Conservation (phyloP, 2,113 vertebrate genomes). For the Sitta europaea region DNA sequence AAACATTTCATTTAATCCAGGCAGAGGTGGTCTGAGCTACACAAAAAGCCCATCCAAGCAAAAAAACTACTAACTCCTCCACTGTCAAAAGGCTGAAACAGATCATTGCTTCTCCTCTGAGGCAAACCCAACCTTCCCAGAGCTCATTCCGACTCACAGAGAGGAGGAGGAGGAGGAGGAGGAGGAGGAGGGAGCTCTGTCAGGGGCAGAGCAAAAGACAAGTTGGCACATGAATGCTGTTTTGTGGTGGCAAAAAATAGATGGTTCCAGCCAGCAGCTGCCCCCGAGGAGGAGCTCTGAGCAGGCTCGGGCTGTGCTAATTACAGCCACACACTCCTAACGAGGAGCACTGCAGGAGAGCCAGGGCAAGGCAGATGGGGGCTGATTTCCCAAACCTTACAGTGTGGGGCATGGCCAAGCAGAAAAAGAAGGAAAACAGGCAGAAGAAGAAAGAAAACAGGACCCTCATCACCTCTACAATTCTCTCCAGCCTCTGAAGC, state of each 20-base stretch:
- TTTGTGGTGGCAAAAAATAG: constrained; percentile 4
- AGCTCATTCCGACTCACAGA: background rate
- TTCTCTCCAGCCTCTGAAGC: background rate
- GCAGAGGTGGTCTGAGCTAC: background rate
- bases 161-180: background rate
- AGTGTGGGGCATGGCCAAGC: background rate
- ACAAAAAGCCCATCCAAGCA: background rate
- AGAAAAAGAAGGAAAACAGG: background rate
- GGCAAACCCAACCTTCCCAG: background rate
- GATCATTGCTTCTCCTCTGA: background rate
- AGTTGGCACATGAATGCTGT: background rate
- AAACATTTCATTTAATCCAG: background rate
- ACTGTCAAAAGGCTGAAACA: background rate
- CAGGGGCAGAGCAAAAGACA: background rate
- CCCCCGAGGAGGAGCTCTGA: background rate
- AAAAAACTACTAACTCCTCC: background rate
- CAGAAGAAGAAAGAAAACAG: background rate
- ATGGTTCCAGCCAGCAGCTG: constrained; percentile 1
- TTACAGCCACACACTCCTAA: background rate
- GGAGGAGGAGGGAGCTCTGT: background rate
- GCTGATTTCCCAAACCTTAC: background rate
- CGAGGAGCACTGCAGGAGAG: background rate
- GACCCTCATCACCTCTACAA: background rate
- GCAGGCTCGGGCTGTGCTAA: background rate
- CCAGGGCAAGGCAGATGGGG: background rate